Percentiles rank a stretch among this genome's conserved stretches.
phyloP scores from a whole-genome alignment of 2,797 vertebrate genomes.

The Lagothrix lagotricha region DNA sequence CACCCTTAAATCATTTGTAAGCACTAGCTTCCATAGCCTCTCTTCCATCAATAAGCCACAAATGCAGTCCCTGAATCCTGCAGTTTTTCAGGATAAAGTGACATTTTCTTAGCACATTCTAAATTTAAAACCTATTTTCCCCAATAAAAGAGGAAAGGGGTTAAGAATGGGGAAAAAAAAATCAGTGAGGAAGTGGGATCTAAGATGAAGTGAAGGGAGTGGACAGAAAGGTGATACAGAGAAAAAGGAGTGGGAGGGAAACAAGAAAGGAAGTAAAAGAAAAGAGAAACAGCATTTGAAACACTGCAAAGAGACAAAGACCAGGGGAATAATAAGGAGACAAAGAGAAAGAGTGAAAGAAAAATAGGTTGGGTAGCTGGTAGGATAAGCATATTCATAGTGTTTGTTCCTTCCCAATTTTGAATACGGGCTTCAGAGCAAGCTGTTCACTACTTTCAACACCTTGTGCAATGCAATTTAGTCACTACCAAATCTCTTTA shows the following conservation, averaged over 20 bases:
- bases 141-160: background rate
- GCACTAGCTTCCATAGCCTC: background rate
- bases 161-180: background rate
- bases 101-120: background rate
- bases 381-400: background rate
- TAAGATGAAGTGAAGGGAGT: too few relatives aligned
- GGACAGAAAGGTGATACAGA: background rate
- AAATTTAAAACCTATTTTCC: background rate
- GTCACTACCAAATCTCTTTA: background rate
- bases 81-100: background rate
- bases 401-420: background rate
- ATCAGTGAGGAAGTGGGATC: background rate
- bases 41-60: background rate
- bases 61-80: background rate
- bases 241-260: accelerated
- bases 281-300: background rate
- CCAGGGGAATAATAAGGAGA: too few relatives aligned
- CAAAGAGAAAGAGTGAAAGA: background rate
- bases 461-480: background rate
- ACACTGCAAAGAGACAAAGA: background rate
- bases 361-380: background rate
- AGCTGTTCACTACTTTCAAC: background rate
- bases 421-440: background rate
- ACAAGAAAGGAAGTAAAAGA: background rate
- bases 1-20: background rate